These are phyloP conservation scores for Omphaloscelis lunosa DNA, from an alignment of 2,888 invertebrate species.

Conservation along the genomic window DNA sequence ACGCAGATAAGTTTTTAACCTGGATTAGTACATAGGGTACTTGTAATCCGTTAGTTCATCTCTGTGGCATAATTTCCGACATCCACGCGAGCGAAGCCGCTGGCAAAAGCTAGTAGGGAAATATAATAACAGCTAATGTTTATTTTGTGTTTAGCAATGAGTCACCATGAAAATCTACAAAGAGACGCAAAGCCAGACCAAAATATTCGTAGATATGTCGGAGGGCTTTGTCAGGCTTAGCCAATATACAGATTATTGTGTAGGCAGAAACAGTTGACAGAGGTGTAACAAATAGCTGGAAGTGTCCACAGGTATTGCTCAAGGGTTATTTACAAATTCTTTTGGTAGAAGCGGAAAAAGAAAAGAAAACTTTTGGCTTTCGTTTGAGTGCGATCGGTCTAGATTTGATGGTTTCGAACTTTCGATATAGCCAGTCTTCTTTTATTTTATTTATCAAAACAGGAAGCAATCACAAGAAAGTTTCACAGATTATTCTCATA, in stretches of 20 bases:
- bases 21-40: too few species aligned
- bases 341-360: neutral
- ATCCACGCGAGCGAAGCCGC: too few species aligned
- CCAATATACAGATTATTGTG: constrained; percentile 29
- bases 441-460: constrained; percentile 35
- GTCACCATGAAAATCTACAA: constrained; percentile 37
- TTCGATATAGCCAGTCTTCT: constrained; percentile 40
- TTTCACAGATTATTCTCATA: constrained; percentile 17
- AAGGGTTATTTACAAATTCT: constrained; percentile 28
- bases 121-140: constrained; percentile 25
- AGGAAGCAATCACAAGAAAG: constrained; percentile 51
- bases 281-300: constrained; percentile 16
- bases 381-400: constrained; percentile 11
- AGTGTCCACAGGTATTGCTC: constrained; percentile 16
- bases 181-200: constrained; percentile 16
- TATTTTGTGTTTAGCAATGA: constrained; percentile 22
- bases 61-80: too few species aligned
- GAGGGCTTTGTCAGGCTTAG: constrained; percentile 35
- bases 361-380: neutral
- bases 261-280: constrained; percentile 36
- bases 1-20: too few species aligned
- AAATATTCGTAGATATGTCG: constrained; percentile 39
- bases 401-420: constrained; percentile 20
- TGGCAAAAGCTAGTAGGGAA: neutral
- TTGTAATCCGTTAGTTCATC: too few species aligned